Evolutionary conservation across 2,888 invertebrate species (phyloP), one percentile per base, ranked within the genome.

Genomic region (Anorthoa munda): DNA sequence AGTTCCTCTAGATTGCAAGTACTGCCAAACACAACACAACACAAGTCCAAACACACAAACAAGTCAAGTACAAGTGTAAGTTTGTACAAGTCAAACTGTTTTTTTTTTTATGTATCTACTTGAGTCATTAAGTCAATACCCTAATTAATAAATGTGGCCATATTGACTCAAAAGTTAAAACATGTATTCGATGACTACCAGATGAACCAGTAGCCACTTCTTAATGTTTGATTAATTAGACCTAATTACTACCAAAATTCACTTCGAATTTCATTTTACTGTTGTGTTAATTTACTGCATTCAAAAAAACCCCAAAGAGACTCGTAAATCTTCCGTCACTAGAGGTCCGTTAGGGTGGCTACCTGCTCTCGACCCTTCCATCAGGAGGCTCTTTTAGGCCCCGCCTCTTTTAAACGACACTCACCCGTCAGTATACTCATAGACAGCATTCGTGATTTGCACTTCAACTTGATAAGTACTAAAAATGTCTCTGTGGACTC

Each of bases 401-500:
- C 89, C 91, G 90, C n/a, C n/a, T n/a, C n/a, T n/a, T n/a, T n/a
- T n/a, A n/a, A n/a, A n/a, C n/a, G n/a, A n/a, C n/a, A n/a, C n/a
- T n/a, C n/a, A n/a, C n/a, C n/a, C n/a, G n/a, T n/a, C n/a, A n/a
- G n/a, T n/a, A n/a, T n/a, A n/a, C n/a, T n/a, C n/a, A n/a, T n/a
- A n/a, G n/a, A n/a, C n/a, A n/a, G n/a, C n/a, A n/a, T n/a, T n/a
- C n/a, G n/a, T n/a, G n/a, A n/a, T n/a, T n/a, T n/a, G n/a, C n/a
- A n/a, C n/a, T n/a, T n/a, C n/a, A 82, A 83, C 79, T 84, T 79
- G 82, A 83, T 76, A 83, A 79, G 75, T 76, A 9, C 66, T 79
- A 82, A 87, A 83, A 64, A 95, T 95, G 95, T 90, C 94, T 71
- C 80, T 94, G 76, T 95, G 95, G 95, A 94, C 93, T 64, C 95